These are phyloP conservation scores for Microctenopoma steveboyesi DNA, from an alignment of 2,797 vertebrate genomes.

Conservation along the genomic window DNA sequence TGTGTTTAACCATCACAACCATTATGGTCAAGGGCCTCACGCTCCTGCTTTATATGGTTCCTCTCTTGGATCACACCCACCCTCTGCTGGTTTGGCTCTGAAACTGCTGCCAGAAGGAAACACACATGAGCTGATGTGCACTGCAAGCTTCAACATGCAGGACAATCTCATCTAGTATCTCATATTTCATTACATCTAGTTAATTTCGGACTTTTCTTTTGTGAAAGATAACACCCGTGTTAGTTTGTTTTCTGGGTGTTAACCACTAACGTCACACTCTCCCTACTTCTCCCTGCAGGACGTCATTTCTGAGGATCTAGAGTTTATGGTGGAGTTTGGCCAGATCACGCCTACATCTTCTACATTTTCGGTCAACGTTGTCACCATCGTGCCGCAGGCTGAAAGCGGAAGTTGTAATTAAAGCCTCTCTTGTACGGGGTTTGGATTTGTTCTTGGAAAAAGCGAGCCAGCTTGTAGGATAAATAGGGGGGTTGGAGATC, in stretches of 20 bases:
- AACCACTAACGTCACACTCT: background rate
- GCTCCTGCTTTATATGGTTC: background rate
- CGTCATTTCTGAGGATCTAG: background rate
- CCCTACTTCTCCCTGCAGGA: background rate
- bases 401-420: constrained; percentile 70
- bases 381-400: background rate
- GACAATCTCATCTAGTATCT: background rate
- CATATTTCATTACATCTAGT: background rate
- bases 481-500: constrained; percentile 47
- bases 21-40: constrained; percentile 6
- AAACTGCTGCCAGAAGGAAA: constrained; percentile 22
- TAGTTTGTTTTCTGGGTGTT: background rate
- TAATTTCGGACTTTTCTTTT: background rate
- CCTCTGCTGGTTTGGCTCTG: constrained; percentile 67
- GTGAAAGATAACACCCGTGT: background rate
- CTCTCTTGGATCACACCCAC: constrained; percentile 53
- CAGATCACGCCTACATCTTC: constrained; percentile 44
- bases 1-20: background rate
- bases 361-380: background rate
- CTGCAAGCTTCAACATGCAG: background rate
- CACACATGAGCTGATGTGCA: background rate
- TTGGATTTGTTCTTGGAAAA: constrained; percentile 38
- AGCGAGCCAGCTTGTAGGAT: constrained; percentile 8
- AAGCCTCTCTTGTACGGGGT: constrained; percentile 11
- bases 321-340: background rate